Evolutionary conservation across 2,888 invertebrate species (phyloP), one percentile per base, ranked within the genome.

Genomic region (Ophioninae sp.): DNA sequence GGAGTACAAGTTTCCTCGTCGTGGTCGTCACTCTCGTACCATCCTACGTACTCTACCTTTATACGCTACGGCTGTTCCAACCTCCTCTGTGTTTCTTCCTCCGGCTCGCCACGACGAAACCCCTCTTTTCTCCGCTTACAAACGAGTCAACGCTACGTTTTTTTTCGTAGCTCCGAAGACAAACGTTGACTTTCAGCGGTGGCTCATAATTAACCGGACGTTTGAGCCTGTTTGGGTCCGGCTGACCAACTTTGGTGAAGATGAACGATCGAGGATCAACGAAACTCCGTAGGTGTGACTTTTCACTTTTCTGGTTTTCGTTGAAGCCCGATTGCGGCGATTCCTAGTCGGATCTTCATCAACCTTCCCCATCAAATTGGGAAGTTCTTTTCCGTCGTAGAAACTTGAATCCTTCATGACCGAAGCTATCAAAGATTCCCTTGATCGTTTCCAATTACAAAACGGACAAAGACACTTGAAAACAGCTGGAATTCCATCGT

Each of bases 191-290:
- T 73, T 68, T 20, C 41, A 64, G 23, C 67, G 17, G 64, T 63
- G 51, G 79, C 73, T 81, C 85, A 81, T 83, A 83, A 85, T 83
- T 83, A 85, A 85, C 83, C 13, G 63, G 6, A 13, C 41, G 13
- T 20, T 9, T 30, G 7, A 9, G 10, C 13, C 23, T n/a, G 51
- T 51, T 17, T 51, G 13, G 13, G 51, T 13, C 13, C 13, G 51
- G 17, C 17, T 17, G 51, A 17, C 13, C 13, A 51, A 51, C 51
- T 30, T 30, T 3, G 30, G 30, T n/a, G 30, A 30, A 30, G 30
- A 30, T 30, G 30, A 30, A 30, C 30, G 30, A 30, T 30, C 30
- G 30, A 30, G 30, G 30, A 30, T 30, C 30, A 30, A 30, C 30
- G 30, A 30, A 2, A 1, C 30, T 30, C 30, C 30, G 30, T 30